Evolutionary conservation across 2,113 vertebrate genomes (phyloP).

Genomic region (Osmerus eperlanus): DNA sequence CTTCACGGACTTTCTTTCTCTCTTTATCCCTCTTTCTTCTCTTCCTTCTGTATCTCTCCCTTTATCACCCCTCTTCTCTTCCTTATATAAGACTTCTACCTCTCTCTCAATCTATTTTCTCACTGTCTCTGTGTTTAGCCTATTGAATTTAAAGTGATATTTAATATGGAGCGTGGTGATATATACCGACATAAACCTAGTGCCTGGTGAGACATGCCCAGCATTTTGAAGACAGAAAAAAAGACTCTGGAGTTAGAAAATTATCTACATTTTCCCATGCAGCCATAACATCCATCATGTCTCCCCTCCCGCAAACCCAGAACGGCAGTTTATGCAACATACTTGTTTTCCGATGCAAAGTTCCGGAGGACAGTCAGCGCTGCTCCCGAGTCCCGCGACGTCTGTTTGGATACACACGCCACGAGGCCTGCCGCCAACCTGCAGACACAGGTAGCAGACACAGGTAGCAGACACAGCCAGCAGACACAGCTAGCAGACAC

Average conservation of each 20-base stretch:
- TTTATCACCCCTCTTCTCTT: no score
- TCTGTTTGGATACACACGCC: constrained; percentile 57
- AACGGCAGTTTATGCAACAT: constrained; percentile 30
- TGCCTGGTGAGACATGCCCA: constrained; percentile 7
- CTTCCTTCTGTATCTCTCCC: not conserved
- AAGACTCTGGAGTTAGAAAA: not conserved
- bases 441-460: constrained; percentile 25
- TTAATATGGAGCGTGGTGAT: constrained; percentile 33
- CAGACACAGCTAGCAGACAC: no score
- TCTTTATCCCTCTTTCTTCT: not conserved
- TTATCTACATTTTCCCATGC: not conserved
- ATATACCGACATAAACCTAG: constrained; percentile 22
- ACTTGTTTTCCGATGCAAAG: constrained; percentile 79
- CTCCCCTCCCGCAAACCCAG: not conserved
- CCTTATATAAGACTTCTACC: not conserved
- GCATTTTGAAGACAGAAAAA: not conserved
- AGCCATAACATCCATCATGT: constrained; percentile 17
- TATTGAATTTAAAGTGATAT: constrained; percentile 34
- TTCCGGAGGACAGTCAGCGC: constrained; percentile 73
- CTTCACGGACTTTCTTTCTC: not conserved
- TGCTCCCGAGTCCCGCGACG: constrained; percentile 49
- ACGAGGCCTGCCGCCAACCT: constrained; percentile 81
- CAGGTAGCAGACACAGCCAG: not conserved
- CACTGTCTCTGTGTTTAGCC: not conserved
- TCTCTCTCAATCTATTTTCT: constrained; percentile 3